Conservation (phyloP, 2,888 invertebrate genomes). For the Thymelicus acteon region DNA sequence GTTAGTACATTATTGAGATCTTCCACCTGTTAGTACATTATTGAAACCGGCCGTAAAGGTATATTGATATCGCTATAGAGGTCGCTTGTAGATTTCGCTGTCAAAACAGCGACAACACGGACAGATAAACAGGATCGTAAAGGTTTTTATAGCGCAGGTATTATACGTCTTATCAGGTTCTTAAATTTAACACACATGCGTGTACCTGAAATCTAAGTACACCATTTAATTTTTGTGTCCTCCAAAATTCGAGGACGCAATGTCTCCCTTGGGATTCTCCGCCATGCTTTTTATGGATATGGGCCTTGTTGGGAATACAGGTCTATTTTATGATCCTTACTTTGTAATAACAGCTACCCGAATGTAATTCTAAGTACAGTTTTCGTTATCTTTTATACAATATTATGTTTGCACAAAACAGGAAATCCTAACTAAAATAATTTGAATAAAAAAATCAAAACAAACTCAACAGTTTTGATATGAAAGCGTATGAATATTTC, state of each 20-base stretch:
- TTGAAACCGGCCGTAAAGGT: too few relatives aligned
- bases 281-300: background rate
- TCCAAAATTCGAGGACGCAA: background rate
- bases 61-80: too few relatives aligned
- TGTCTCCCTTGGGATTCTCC: background rate
- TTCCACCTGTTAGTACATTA: too few relatives aligned
- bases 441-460: too few relatives aligned
- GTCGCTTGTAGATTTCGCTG: background rate
- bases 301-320: background rate
- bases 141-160: conserved; percentile 8
- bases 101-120: conserved; percentile 5
- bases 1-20: too few relatives aligned
- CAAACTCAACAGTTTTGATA: too few relatives aligned
- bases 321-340: conserved; percentile 1
- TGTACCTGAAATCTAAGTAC: conserved; percentile 11
- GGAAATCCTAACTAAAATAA: too few relatives aligned
- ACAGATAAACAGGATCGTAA: conserved; percentile 4
- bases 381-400: too few relatives aligned
- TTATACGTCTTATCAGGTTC: conserved; percentile 1
- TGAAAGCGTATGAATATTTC: too few relatives aligned
- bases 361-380: too few relatives aligned
- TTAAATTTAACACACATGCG: conserved; percentile 23
- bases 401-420: too few relatives aligned
- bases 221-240: conserved; percentile 13
- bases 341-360: background rate